Evolutionary conservation across 2,113 vertebrate species (phyloP), one percentile per base, ranked within the genome.

Genomic region (Etheostoma spectabile): DNA sequence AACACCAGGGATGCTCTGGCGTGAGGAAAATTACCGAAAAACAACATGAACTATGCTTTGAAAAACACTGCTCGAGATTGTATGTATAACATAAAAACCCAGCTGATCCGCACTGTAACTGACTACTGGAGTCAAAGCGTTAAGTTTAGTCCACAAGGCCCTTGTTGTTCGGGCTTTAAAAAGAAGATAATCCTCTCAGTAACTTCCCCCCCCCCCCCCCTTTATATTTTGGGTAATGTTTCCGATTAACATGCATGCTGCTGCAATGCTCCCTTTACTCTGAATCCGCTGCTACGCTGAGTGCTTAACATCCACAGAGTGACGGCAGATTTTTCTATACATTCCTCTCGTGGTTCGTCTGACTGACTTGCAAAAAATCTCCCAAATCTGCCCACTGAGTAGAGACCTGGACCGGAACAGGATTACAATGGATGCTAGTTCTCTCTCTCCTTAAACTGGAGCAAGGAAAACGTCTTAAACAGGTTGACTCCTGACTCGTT

Each of bases 51-150:
- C 33, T 51, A 33, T 1, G 57, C 64, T 72, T 71, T 74, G 21
- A 76, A 74, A 74, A 76, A 84, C 21, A 79, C 63, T 38, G 77
- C 88, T 60, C 48, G 11, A 62, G 71, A 85, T 78, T 52, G 52
- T 84, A 86, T 80, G 80, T 87, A 86, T 85, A 69, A 88, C 84
- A 85, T 89, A 82, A 84, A 84, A 92, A 87, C 67, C 87, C 81
- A 79, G 66, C 85, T 62, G 82, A 76, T 63, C 71, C 19, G 65
- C 77, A 59, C 52, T 22, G 42, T 33, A 35, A 73, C n/a, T 66
- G 80, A 90, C 87, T 75, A 27, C 79, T 67, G 75, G 86, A 86
- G 86, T 86, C 89, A 89, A 78, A 68, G 42, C 86, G 80, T 78
- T 27, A 46, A 1, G 64, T 86, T 82, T 66, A 76, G 49, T 84